Evolutionary conservation across 2,113 vertebrate species (phyloP).

Genomic region (Rhabdomys dilectus): DNA sequence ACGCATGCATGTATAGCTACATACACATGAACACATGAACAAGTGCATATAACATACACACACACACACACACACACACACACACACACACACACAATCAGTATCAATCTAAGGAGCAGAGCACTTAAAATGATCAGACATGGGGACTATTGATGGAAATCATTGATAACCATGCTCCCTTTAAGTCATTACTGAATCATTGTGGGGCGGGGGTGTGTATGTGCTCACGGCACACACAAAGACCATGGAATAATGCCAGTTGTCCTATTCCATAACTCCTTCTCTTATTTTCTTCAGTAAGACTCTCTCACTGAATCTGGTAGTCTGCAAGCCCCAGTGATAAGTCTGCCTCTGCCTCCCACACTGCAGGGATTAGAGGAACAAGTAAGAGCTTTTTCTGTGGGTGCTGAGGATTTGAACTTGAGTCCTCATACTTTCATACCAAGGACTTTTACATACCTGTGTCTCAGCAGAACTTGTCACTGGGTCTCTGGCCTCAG

Average conservation of each 20-base stretch:
- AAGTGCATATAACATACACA: background rate
- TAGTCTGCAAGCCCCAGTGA: background rate
- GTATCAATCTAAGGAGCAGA: background rate
- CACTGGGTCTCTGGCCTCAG: background rate
- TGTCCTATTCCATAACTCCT: background rate
- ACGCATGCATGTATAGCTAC: background rate
- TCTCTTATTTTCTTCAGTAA: background rate
- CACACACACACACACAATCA: too few species aligned
- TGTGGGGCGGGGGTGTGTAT: rapidly evolving
- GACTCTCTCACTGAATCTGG: background rate
- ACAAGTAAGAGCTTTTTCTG: background rate
- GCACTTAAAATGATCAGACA: background rate
- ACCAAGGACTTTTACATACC: background rate
- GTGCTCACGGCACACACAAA: background rate
- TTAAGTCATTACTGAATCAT: background rate
- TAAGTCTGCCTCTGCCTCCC: background rate
- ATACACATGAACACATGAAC: background rate
- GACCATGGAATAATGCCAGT: background rate
- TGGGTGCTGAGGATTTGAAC: background rate
- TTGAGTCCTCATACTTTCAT: background rate
- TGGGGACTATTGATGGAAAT: background rate
- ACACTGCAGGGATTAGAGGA: background rate
- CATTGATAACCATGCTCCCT: background rate
- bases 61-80: too few species aligned
- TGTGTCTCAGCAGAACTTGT: background rate